Conservation (phyloP, 2,113 vertebrate genomes). For the Charadrius vociferus region DNA sequence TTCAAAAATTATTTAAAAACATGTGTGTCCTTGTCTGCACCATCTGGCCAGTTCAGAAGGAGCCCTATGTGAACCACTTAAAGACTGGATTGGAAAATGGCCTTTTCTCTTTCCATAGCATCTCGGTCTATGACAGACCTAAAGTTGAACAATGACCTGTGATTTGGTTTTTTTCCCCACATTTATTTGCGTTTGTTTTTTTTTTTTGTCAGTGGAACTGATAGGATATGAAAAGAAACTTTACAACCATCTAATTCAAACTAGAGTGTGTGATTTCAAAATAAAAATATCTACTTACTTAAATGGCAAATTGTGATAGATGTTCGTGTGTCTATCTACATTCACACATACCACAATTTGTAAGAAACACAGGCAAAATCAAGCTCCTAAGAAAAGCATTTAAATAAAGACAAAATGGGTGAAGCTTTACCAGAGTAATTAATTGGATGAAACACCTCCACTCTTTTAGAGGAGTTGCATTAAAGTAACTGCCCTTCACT, state of each 20-base stretch:
- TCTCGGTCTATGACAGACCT: neutral
- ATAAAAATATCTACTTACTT: neutral
- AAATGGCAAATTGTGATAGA: neutral
- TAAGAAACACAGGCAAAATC: neutral
- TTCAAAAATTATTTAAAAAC: constrained; percentile 21
- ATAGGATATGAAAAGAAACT: neutral
- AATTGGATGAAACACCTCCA: neutral
- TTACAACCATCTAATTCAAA: neutral
- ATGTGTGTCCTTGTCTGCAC: constrained; percentile 4
- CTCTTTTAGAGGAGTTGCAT: neutral
- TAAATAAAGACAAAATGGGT: neutral
- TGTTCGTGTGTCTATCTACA: neutral
- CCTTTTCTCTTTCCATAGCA: neutral
- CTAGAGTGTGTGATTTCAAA: neutral
- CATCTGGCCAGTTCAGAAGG: neutral
- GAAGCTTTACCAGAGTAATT: neutral
- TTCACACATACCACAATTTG: neutral
- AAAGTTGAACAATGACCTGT: neutral
- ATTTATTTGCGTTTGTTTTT: neutral
- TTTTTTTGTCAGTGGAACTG: neutral
- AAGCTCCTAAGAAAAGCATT: neutral
- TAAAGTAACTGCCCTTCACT: neutral
- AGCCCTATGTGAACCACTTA: neutral
- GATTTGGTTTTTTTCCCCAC: neutral
- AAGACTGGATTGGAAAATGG: neutral